A percentile compares a stretch with the other conserved stretches of the same genome.
These are phyloP conservation scores for Hemistola chrysoprasaria DNA, from an alignment of 2,888 invertebrate species.

Conservation along the genomic window DNA sequence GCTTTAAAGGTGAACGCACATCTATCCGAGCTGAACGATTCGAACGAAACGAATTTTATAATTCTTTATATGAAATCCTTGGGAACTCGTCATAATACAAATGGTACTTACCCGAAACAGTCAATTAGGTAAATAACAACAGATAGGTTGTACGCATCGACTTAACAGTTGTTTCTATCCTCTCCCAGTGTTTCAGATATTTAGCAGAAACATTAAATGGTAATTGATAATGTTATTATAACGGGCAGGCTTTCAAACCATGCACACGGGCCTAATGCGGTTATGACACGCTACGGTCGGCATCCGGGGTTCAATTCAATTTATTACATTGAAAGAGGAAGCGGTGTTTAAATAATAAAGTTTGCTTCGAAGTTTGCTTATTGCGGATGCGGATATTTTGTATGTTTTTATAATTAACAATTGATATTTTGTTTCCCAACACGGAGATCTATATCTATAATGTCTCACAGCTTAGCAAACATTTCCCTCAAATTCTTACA, in stretches of 20 bases:
- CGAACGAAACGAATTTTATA: too few species aligned
- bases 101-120: too few species aligned
- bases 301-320: slow-evolving; percentile 21
- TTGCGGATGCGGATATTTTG: slow-evolving; percentile 3
- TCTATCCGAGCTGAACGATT: too few species aligned
- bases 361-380: neutral
- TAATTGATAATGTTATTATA: slow-evolving; percentile 52
- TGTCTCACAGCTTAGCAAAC: too few species aligned
- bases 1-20: too few species aligned
- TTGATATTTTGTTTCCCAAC: too few species aligned
- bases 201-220: slow-evolving; percentile 37
- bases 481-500: too few species aligned
- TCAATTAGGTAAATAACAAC: too few species aligned
- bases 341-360: slow-evolving; percentile 3
- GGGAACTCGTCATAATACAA: too few species aligned
- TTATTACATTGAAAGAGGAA: slow-evolving; percentile 16
- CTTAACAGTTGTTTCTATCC: neutral
- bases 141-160: too few species aligned
- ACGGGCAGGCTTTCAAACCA: slow-evolving; percentile 37
- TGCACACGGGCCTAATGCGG: slow-evolving; percentile 38
- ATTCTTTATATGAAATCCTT: too few species aligned
- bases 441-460: too few species aligned
- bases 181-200: slow-evolving; percentile 23
- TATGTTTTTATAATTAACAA: neutral
- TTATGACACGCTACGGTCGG: slow-evolving; percentile 44